Evolutionary conservation across 2,888 invertebrate genomes (phyloP).

Genomic region (Argyresthia goedartella): DNA sequence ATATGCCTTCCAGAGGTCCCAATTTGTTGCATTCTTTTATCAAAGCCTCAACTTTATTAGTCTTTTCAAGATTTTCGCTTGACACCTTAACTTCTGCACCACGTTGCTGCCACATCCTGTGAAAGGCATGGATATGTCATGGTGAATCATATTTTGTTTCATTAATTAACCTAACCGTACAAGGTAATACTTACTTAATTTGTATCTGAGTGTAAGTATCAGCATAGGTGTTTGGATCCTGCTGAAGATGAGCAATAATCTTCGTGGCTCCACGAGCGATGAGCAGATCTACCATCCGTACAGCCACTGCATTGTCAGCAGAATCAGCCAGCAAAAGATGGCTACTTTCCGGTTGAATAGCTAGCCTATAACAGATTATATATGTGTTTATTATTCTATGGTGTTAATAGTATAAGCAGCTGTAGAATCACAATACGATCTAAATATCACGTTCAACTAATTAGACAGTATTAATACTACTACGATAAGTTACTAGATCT

Average conservation of each 20-base stretch:
- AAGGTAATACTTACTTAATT: background rate
- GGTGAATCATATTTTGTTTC: background rate
- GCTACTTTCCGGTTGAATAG: background rate
- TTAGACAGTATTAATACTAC: too few relatives aligned
- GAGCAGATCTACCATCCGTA: background rate
- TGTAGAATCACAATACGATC: too few relatives aligned
- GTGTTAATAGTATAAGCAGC: background rate
- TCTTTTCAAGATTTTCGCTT: background rate
- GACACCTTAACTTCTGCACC: background rate
- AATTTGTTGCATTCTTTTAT: background rate
- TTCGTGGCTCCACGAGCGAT: background rate
- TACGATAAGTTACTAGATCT: too few relatives aligned
- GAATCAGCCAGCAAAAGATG: background rate
- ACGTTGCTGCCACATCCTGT: background rate
- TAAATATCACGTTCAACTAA: too few relatives aligned
- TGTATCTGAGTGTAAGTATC: background rate
- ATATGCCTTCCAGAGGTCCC: background rate
- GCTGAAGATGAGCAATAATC: background rate
- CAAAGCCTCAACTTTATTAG: background rate
- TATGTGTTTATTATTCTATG: background rate
- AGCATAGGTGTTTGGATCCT: background rate
- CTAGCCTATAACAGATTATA: background rate
- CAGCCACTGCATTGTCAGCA: background rate
- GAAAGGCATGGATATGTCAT: background rate
- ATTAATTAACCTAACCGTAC: background rate